Evolutionary conservation across 2,888 invertebrate species (phyloP), one percentile per base, ranked within the genome.

Genomic region (Steinernema scapterisci): DNA sequence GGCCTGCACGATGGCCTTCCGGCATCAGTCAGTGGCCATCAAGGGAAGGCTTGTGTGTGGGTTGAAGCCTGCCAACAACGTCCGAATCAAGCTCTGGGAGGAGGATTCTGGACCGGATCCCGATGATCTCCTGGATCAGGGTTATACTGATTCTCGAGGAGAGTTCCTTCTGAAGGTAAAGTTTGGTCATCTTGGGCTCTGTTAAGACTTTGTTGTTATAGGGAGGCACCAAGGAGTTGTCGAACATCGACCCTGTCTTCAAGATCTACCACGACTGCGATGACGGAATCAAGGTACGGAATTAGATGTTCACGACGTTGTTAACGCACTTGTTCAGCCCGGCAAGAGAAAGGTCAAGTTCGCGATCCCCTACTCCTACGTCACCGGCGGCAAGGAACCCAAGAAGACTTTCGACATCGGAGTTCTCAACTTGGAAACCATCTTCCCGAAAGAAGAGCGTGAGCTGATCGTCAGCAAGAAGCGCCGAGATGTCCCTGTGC

Each of bases 91-190:
- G 78, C 79, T 84, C n/a, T 84, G 83, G 71, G 84, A 84, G 72
- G 82, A 84, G 52, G 84, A 84, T 54, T 76, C 80, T 11, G 83
- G 84, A 77, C 83, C 84, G 16, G 83, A 83, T 78, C 79, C 83
- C 44, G 84, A 84, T 56, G 84, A 84, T 54, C 76, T 84, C 1
- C 71, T 84, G 25, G 83, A 83, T 43, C 83, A 84, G 52, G 83
- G 82, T 51, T 79, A 81, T 21, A 83, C 83, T 2, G 82, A 84
- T 73, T 81, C 81, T 48, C 75, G 81, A 1, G 84, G 84, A 6
- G 81, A 82, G 43, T 84, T 84, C 74, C 77, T 81, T 7, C 78
- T n/a, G n/a, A n/a, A n/a, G n/a, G n/a, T n/a, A n/a, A n/a, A n/a
- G n/a, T n/a, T n/a, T n/a, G n/a, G n/a, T n/a, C n/a, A n/a, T n/a